These are phyloP conservation scores for Theodoxus fluviatilis DNA, from an alignment of 2,888 invertebrate genomes.

Conservation along the genomic window DNA sequence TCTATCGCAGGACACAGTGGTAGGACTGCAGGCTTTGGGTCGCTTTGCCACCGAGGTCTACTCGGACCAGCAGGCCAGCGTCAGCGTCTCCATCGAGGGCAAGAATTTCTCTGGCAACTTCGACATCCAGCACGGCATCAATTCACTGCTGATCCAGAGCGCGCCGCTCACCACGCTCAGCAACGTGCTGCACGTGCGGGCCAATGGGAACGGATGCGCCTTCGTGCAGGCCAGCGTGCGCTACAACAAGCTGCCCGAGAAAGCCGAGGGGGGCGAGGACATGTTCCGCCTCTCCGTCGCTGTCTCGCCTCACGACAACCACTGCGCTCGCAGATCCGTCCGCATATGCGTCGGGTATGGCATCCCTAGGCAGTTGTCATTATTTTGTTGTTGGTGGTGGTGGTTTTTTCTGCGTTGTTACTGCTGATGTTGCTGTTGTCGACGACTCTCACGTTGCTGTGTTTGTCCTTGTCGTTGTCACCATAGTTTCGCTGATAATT, in stretches of 20 bases:
- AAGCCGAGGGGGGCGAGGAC: conserved; percentile 30
- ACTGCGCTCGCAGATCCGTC: no score
- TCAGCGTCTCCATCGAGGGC: conserved; percentile 28
- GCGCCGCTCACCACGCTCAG: conserved; percentile 15
- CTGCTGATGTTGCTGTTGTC: background rate
- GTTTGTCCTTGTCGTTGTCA: background rate
- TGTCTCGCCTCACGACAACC: no score
- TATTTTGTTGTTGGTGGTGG: no score
- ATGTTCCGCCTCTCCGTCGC: no score
- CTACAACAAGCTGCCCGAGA: conserved; percentile 46
- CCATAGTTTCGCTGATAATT: background rate
- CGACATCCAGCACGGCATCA: no score
- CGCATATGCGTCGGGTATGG: conserved; percentile 53
- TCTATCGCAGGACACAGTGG: conserved; percentile 63
- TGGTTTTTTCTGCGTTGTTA: background rate
- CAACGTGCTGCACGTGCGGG: conserved; percentile 8
- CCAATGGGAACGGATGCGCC: conserved; percentile 52
- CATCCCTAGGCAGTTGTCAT: no score
- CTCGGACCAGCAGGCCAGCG: conserved; percentile 31
- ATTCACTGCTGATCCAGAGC: conserved; percentile 42
- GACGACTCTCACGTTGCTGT: background rate
- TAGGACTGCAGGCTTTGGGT: conserved; percentile 64
- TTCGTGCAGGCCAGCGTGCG: conserved; percentile 47
- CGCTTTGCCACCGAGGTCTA: conserved; percentile 48
- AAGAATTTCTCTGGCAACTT: no score